Conservation (phyloP, 2,113 vertebrate species). For the Chaetura pelagica region DNA sequence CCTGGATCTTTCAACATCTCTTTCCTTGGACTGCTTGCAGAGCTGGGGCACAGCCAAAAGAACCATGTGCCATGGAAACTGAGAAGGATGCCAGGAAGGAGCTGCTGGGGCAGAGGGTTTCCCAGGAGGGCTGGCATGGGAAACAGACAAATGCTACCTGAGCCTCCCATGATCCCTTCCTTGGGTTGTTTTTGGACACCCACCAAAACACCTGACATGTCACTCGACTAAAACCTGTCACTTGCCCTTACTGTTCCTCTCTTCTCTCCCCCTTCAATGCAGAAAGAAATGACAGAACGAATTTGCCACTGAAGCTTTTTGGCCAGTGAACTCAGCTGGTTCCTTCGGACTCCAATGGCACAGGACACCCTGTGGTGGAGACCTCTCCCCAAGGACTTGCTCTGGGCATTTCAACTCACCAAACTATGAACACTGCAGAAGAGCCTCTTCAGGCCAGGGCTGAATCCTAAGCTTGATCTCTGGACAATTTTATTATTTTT, state of each 20-base stretch:
- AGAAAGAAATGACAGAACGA: slow-evolving; percentile 93
- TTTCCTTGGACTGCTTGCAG: neutral
- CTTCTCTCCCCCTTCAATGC: slow-evolving; percentile 50
- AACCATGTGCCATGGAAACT: neutral
- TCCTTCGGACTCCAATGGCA: fast-evolving
- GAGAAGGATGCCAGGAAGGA: neutral
- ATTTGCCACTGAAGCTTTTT: slow-evolving; percentile 83
- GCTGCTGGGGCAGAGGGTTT: slow-evolving; percentile 24
- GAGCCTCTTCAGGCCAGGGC: neutral
- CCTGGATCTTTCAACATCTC: neutral
- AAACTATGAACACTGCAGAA: neutral
- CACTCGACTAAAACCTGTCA: neutral
- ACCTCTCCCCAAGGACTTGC: neutral
- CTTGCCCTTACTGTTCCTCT: slow-evolving; percentile 3
- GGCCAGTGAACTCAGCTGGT: neutral
- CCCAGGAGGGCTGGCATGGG: neutral
- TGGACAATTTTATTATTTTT: neutral
- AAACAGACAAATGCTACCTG: neutral
- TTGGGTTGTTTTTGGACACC: neutral
- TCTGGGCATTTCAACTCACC: neutral
- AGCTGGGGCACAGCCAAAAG: neutral
- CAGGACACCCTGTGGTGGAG: neutral
- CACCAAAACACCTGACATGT: neutral
- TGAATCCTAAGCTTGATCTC: neutral
- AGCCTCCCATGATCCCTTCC: neutral